phyloP scores from a whole-genome alignment of 2,888 invertebrate genomes.

The Heliconius cydno region DNA sequence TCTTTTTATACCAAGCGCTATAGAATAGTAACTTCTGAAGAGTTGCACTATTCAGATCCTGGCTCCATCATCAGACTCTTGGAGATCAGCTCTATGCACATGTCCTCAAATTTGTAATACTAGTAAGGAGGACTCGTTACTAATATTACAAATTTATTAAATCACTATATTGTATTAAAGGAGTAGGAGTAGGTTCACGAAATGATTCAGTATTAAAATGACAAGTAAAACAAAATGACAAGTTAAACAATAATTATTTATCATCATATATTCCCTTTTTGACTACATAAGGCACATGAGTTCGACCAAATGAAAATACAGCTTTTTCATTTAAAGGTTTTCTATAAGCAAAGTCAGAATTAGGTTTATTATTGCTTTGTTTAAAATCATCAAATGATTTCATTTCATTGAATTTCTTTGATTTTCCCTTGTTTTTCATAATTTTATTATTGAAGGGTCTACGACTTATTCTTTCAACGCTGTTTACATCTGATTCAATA shows the following conservation, averaged over 20 bases:
- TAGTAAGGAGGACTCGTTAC: no score
- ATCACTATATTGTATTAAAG: no score
- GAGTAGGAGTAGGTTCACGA: no score
- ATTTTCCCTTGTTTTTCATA: background rate
- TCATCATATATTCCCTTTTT: slow-evolving; percentile 46
- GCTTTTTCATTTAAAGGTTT: slow-evolving; percentile 28
- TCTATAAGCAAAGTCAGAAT: slow-evolving; percentile 18
- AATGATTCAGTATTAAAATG: background rate
- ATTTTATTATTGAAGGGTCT: background rate
- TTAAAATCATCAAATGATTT: background rate
- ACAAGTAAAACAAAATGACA: background rate
- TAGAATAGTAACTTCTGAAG: background rate
- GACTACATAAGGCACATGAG: slow-evolving; percentile 43
- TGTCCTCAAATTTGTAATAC: no score
- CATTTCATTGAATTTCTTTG: background rate
- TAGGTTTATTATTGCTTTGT: background rate
- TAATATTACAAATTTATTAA: no score
- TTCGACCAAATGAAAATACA: slow-evolving; percentile 35
- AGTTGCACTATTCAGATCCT: no score
- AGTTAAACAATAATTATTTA: slow-evolving; percentile 36
- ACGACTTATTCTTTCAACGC: background rate
- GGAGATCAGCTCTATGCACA: no score
- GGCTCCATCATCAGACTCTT: background rate
- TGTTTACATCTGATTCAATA: slow-evolving; percentile 13
- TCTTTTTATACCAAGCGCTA: no score